phyloP scores from a whole-genome alignment of 2,113 vertebrate genomes.

The Nyctibius bracteatus region DNA sequence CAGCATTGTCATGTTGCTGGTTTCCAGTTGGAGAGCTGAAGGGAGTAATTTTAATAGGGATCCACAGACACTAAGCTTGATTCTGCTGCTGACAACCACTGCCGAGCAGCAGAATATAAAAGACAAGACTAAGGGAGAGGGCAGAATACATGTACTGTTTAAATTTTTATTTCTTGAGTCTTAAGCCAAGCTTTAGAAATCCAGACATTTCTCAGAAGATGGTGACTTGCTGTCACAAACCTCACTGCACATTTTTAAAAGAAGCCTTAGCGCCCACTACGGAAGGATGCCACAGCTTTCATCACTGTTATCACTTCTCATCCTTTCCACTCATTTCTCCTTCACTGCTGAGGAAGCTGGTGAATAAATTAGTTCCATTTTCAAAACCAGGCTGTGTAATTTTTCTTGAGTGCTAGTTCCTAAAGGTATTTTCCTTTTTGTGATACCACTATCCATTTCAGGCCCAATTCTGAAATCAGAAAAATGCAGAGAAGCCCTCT shows the following conservation, averaged over 20 bases:
- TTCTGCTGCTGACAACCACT: not conserved
- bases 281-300: not conserved
- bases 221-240: not conserved
- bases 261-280: not conserved
- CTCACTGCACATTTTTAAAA: not conserved
- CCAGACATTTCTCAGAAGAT: not conserved
- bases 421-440: not conserved
- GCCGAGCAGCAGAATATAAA: not conserved
- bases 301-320: not conserved
- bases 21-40: not conserved
- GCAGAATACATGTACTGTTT: not conserved
- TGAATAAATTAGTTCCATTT: conserved; percentile 15
- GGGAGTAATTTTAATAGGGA: not conserved
- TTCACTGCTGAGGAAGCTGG: not conserved
- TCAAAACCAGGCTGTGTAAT: not conserved
- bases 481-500: not conserved
- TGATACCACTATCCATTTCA: not conserved
- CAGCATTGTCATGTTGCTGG: not conserved
- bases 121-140: not conserved
- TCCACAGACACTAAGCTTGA: not conserved
- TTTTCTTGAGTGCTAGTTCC: not conserved
- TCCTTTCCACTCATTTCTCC: not conserved
- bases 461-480: not conserved
- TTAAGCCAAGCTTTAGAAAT: not conserved
- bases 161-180: not conserved